Evolutionary conservation across 2,797 vertebrate genomes (phyloP), one percentile per base, ranked within the genome.

Genomic region (Rallus crepitans): DNA sequence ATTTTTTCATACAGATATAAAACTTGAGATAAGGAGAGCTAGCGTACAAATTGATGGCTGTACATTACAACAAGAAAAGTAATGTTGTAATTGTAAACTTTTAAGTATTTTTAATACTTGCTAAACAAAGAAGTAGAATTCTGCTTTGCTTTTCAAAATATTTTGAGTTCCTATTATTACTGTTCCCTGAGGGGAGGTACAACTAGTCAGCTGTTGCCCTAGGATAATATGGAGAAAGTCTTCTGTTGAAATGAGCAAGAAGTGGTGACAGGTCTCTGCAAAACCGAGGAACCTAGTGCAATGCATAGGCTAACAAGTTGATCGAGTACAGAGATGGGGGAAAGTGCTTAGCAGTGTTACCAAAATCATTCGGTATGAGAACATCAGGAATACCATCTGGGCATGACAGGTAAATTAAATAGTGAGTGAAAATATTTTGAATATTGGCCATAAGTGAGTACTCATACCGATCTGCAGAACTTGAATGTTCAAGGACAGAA

Each of bases 261-360:
- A 89, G 39, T 39, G 16, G 39, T 42, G 16, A 25, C 7, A 30
- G 8, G 9, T 53, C 7, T 56, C 55, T 63, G 37, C 5, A 81
- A 86, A 85, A 33, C 10, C n/a, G 69, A 48, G 23, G 15, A 50
- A 42, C 11, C 11, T 18, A 27, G 17, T 19, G 27, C 18, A 75
- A 55, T 12, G 11, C 7, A 5, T 12, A 15, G 55, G 25, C 14
- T 81, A 52, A 64, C 76, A 71, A 33, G 24, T 68, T 14, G 31
- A 2, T 37, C 3, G 31, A 37, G 3, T 37, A 7, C 4, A 30
- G 23, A 53, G n/a, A n/a, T 0, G 5, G n/a, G 47, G 0, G 21
- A 40, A 81, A 81, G 24, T 52, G 19, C 6, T 82, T 73, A 53
- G 23, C 24, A 61, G 23, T 45, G 9, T 50, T 57, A 21, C 2